Conservation (phyloP, 1,140 invertebrate genomes). For the Drosophila pseudoananassae region DNA sequence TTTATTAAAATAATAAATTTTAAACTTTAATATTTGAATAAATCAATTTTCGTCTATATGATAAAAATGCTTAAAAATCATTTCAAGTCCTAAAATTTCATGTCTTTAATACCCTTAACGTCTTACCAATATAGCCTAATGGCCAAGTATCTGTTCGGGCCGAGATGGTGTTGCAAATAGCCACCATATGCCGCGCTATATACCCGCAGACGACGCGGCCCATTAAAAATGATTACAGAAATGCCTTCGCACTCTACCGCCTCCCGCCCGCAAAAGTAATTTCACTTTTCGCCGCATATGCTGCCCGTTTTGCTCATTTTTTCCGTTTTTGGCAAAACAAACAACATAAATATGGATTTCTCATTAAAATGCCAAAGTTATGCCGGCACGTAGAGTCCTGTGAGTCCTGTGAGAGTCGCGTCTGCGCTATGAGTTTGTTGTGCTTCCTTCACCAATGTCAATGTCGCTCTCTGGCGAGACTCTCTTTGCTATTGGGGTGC, state of each 20-base stretch:
- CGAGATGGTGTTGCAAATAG: slow-evolving; percentile 29
- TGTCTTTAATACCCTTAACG: slow-evolving; percentile 8
- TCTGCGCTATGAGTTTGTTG: slow-evolving; percentile 38
- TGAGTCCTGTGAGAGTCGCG: slow-evolving; percentile 47
- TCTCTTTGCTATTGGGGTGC: slow-evolving; percentile 18
- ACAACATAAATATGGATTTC: slow-evolving; percentile 83
- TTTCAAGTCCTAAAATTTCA: too few relatives aligned
- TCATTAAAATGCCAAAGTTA: slow-evolving; percentile 80
- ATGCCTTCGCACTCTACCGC: slow-evolving; percentile 35
- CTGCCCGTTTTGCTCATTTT: slow-evolving; percentile 43
- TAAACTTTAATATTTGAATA: too few relatives aligned
- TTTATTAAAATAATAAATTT: too few relatives aligned
- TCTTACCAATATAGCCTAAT: slow-evolving; percentile 15
- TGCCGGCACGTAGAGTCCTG: slow-evolving; percentile 51
- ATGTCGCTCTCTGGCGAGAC: slow-evolving; percentile 43
- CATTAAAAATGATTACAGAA: slow-evolving; percentile 79
- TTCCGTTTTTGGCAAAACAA: slow-evolving; percentile 72
- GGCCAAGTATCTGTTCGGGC: slow-evolving; percentile 4
- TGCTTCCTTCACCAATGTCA: slow-evolving; percentile 55
- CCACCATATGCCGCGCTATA: slow-evolving; percentile 36
- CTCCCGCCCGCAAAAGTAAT: slow-evolving; percentile 48
- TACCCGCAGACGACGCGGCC: slow-evolving; percentile 40
- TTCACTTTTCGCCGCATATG: slow-evolving; percentile 80
- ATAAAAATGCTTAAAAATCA: too few relatives aligned
- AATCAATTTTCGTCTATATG: too few relatives aligned